Evolutionary conservation across 2,888 invertebrate genomes (phyloP).

Genomic region (Alentia gelatinosa): DNA sequence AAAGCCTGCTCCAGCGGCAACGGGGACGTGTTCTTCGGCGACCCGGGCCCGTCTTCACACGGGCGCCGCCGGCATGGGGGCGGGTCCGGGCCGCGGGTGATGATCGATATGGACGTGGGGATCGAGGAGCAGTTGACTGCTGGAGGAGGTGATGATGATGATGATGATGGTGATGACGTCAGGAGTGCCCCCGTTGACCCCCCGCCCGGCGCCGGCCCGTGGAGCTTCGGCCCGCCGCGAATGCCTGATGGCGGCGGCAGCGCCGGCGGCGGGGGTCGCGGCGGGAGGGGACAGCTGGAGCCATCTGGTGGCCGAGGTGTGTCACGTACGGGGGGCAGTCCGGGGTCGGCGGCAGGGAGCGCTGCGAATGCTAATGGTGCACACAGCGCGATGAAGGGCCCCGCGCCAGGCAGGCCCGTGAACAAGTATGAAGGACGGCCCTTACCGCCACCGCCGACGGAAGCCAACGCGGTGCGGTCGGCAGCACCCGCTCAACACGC

Average conservation of each 20-base stretch:
- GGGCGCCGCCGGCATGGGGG: neutral
- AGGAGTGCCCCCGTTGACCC: neutral
- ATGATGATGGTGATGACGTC: neutral
- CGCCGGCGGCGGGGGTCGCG: neutral
- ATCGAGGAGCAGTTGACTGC: neutral
- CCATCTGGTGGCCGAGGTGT: neutral
- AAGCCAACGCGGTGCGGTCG: neutral
- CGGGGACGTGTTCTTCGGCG: conserved; percentile 26
- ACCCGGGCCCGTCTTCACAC: neutral
- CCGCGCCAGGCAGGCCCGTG: neutral
- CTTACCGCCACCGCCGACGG: neutral
- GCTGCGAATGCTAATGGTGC: neutral
- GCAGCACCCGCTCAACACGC: neutral
- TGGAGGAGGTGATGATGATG: neutral
- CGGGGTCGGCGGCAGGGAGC: neutral
- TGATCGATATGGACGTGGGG: conserved; percentile 48
- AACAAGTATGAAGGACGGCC: conserved; percentile 19
- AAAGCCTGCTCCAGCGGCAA: neutral
- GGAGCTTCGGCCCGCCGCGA: neutral
- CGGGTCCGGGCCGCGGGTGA: neutral
- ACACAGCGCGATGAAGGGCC: conserved; percentile 16
- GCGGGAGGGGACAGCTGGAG: conserved; percentile 18
- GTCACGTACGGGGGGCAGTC: neutral
- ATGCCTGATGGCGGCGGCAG: neutral
- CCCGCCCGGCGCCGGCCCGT: neutral